phyloP scores from a whole-genome alignment of 1,140 invertebrate genomes.

The Drosophila kanapiae region DNA sequence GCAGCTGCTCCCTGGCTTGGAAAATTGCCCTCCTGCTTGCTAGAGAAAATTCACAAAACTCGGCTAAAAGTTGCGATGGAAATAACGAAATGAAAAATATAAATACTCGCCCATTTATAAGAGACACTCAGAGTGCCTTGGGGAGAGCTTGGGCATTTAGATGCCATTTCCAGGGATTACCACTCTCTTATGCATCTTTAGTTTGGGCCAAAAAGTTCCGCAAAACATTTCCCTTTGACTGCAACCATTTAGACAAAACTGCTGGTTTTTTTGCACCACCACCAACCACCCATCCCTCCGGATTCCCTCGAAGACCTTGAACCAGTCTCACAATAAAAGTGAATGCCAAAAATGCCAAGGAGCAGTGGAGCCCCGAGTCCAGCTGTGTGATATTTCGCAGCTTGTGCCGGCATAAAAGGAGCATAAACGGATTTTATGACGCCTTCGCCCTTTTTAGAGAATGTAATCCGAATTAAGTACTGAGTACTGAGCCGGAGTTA shows the following conservation, averaged over 20 bases:
- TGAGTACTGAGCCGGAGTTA: conserved; percentile 37
- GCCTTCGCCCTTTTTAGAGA: conserved; percentile 40
- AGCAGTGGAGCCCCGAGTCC: conserved; percentile 8
- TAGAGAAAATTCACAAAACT: not conserved
- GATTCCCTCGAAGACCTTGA: conserved; percentile 23
- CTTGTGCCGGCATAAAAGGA: conserved; percentile 33
- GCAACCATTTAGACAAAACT: conserved; percentile 45
- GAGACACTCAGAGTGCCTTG: conserved; percentile 22
- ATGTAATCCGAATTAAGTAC: conserved; percentile 46
- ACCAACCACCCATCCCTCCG: not conserved
- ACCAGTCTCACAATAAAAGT: conserved; percentile 42
- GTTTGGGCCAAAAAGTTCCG: conserved; percentile 33
- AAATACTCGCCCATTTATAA: conserved; percentile 37
- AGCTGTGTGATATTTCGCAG: conserved; percentile 47
- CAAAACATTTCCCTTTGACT: conserved; percentile 42
- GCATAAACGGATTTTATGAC: conserved; percentile 44
- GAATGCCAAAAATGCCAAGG: conserved; percentile 28
- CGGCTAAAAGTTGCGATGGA: conserved; percentile 25
- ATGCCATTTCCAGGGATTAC: conserved; percentile 35
- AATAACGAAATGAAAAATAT: conserved; percentile 31
- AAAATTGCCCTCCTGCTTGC: conserved; percentile 25
- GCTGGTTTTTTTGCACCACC: conserved; percentile 1
- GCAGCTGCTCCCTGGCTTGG: conserved; percentile 27
- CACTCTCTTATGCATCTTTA: conserved; percentile 55
- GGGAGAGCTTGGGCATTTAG: conserved; percentile 32